phyloP scores from a whole-genome alignment of 2,113 vertebrate genomes.

The Psilopsiagon aurifrons region DNA sequence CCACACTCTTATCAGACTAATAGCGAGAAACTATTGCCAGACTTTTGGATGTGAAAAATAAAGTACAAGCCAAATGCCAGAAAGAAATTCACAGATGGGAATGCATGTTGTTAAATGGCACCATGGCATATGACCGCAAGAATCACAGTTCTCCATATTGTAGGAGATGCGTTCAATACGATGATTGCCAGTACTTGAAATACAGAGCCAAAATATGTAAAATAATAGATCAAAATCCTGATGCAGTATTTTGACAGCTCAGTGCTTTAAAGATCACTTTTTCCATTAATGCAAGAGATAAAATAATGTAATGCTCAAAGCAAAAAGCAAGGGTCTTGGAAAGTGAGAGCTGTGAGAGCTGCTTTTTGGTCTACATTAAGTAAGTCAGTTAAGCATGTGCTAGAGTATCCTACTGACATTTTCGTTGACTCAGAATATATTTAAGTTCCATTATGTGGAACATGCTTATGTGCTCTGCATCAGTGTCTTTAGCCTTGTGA shows the following conservation, averaged over 20 bases:
- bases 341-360: background rate
- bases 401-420: background rate
- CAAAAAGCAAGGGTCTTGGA: background rate
- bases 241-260: background rate
- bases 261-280: background rate
- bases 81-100: slow-evolving; percentile 36
- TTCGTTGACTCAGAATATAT: background rate
- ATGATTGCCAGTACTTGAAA: slow-evolving; percentile 12
- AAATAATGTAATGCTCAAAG: background rate
- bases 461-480: background rate
- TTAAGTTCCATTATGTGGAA: background rate
- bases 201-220: background rate
- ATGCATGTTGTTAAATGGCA: slow-evolving; percentile 33
- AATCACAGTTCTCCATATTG: slow-evolving; percentile 16
- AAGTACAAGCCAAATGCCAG: slow-evolving; percentile 33
- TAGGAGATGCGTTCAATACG: background rate
- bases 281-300: background rate
- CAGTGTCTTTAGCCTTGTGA: background rate
- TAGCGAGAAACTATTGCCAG: slow-evolving; percentile 32
- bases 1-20: slow-evolving; percentile 38
- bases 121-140: background rate
- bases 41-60: slow-evolving; percentile 5
- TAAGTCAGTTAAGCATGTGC: background rate
- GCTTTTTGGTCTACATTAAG: background rate
- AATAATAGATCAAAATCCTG: background rate